Evolutionary conservation across 1,140 invertebrate genomes (phyloP).

Genomic region (Eriocheir sinensis): DNA sequence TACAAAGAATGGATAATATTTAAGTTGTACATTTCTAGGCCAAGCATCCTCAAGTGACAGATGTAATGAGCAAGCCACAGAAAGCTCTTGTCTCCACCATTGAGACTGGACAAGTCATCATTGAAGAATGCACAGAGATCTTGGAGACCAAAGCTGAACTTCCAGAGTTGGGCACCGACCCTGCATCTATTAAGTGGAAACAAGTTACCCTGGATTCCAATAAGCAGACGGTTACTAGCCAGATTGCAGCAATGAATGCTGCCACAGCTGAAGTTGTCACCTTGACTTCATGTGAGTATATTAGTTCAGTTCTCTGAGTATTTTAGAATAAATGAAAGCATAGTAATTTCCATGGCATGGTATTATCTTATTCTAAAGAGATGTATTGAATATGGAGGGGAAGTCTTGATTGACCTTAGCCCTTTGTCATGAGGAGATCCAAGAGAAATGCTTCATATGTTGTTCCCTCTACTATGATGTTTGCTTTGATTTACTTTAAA

Average conservation of each 20-base stretch:
- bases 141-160: conserved; percentile 89
- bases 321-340: too few species aligned
- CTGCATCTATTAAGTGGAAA: conserved; percentile 88
- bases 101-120: conserved; percentile 91
- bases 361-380: too few species aligned
- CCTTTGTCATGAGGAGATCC: too few species aligned
- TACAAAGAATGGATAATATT: too few species aligned
- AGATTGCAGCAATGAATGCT: conserved; percentile 99
- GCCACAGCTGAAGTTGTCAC: conserved; percentile 99
- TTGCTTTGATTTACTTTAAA: too few species aligned
- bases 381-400: too few species aligned
- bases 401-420: too few species aligned
- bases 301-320: too few species aligned
- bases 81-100: conserved; percentile 95
- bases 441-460: too few species aligned
- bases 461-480: too few species aligned
- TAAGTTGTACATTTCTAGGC: conserved; percentile 84
- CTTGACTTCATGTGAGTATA: conserved; percentile 87
- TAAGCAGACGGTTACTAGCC: conserved; percentile 97
- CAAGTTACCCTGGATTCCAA: conserved; percentile 96
- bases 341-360: too few species aligned
- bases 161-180: conserved; percentile 91
- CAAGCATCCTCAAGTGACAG: conserved; percentile 93
- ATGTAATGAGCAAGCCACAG: conserved; percentile 92
- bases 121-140: conserved; percentile 92